Percentiles rank a stretch among this genome's conserved stretches.
These are phyloP conservation scores for Oreortyx pictus DNA, from an alignment of 2,797 vertebrate genomes.

Conservation along the genomic window DNA sequence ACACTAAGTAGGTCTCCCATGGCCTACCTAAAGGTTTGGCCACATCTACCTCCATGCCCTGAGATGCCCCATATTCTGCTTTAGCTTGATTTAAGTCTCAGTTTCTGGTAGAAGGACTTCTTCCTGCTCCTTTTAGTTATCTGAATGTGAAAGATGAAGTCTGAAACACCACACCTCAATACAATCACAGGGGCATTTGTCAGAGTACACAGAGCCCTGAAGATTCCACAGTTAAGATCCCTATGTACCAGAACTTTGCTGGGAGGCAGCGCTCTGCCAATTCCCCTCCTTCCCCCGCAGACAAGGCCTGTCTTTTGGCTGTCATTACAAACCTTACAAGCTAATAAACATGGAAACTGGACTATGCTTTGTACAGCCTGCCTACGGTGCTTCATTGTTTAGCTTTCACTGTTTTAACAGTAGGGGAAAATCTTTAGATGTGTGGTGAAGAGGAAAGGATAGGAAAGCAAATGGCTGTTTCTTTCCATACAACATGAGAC, in stretches of 20 bases:
- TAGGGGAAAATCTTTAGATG: conserved; percentile 68
- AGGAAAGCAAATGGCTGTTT: neutral
- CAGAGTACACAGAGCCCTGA: neutral
- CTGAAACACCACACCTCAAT: neutral
- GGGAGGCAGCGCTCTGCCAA: neutral
- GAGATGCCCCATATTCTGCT: neutral
- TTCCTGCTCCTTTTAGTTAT: neutral
- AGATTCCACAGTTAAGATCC: neutral
- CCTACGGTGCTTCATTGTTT: conserved; percentile 44
- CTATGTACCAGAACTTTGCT: too few relatives aligned
- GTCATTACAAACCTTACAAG: neutral
- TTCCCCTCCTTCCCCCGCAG: neutral
- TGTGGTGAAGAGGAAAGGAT: conserved; percentile 27
- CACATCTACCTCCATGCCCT: neutral
- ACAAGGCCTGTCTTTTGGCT: neutral
- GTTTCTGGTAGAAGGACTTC: neutral
- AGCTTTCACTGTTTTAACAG: conserved; percentile 65
- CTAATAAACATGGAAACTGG: conserved; percentile 45
- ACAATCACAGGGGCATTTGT: neutral
- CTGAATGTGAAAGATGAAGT: neutral
- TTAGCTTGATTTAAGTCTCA: neutral
- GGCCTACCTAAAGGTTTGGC: neutral
- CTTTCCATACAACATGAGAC: conserved; percentile 41
- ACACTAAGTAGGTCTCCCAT: neutral
- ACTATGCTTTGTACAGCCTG: conserved; percentile 55